Conservation (phyloP, 2,113 vertebrate genomes). For the Vulpes lagopus region DNA sequence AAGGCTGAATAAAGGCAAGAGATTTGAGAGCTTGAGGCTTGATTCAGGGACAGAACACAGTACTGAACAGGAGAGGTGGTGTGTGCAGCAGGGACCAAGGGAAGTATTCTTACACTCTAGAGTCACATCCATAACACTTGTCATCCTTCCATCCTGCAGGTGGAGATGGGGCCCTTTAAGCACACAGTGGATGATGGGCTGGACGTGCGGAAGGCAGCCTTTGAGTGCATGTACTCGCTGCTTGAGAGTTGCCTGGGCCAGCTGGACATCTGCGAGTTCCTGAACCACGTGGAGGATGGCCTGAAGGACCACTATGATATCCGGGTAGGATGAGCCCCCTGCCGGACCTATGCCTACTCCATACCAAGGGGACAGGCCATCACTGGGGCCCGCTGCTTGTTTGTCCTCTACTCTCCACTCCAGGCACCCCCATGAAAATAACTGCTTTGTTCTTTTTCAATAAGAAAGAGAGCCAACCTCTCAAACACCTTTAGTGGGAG, state of each 20-base stretch:
- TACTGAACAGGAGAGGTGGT: neutral
- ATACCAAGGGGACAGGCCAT: neutral
- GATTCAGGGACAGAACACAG: neutral
- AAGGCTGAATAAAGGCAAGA: neutral
- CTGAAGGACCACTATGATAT: constrained; percentile 98
- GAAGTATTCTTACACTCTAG: accelerated
- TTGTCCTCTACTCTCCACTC: neutral
- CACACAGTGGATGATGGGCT: constrained; percentile 96
- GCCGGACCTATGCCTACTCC: accelerated
- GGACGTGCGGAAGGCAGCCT: constrained; percentile 96
- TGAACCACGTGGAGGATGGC: constrained; percentile 95
- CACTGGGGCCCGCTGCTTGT: neutral
- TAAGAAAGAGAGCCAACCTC: neutral
- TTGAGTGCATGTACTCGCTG: constrained; percentile 97
- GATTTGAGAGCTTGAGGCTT: neutral
- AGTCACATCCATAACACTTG: neutral
- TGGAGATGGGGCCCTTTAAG: constrained; percentile 98
- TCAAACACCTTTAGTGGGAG: neutral
- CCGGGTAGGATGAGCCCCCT: constrained; percentile 86
- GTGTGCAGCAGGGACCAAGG: neutral
- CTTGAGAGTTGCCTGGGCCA: constrained; percentile 95
- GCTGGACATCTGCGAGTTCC: constrained; percentile 94
- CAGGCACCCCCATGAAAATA: neutral
- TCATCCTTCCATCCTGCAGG: constrained; percentile 84
- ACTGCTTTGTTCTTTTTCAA: neutral